phyloP scores from a whole-genome alignment of 2,888 invertebrate species.

The Lithophane leautieri region DNA sequence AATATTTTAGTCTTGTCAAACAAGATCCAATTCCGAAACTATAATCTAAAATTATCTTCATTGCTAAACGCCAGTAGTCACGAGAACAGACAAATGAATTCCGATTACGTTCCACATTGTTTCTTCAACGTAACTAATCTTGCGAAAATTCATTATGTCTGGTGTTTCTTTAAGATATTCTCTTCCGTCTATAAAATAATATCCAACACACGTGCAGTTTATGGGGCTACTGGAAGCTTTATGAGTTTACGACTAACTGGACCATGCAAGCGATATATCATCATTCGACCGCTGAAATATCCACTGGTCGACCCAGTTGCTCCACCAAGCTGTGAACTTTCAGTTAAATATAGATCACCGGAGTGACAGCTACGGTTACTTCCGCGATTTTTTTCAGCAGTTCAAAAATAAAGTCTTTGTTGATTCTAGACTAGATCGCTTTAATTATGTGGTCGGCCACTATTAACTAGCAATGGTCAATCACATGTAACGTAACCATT shows the following conservation, averaged over 20 bases:
- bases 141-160: slow-evolving; percentile 37
- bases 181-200: slow-evolving; percentile 30
- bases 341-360: slow-evolving; percentile 73
- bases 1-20: neutral
- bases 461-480: slow-evolving; percentile 14
- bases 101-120: slow-evolving; percentile 29
- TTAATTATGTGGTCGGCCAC: slow-evolving; percentile 22
- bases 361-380: slow-evolving; percentile 72
- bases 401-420: slow-evolving; percentile 49
- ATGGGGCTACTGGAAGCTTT: slow-evolving; percentile 29
- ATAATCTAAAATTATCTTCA: slow-evolving; percentile 46
- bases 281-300: slow-evolving; percentile 67
- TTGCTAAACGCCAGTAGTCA: slow-evolving; percentile 26
- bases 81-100: slow-evolving; percentile 35
- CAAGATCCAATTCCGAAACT: slow-evolving; percentile 21
- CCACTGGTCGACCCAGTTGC: slow-evolving; percentile 72
- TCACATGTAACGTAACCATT: neutral
- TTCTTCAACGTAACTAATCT: slow-evolving; percentile 29
- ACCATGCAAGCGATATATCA: slow-evolving; percentile 63
- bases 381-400: slow-evolving; percentile 63
- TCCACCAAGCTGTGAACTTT: slow-evolving; percentile 72
- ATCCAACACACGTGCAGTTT: slow-evolving; percentile 44
- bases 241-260: slow-evolving; percentile 56
- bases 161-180: slow-evolving; percentile 9
- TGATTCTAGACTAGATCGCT: slow-evolving; percentile 19